phyloP scores from a whole-genome alignment of 2,113 vertebrate genomes.

The Lophius piscatorius region DNA sequence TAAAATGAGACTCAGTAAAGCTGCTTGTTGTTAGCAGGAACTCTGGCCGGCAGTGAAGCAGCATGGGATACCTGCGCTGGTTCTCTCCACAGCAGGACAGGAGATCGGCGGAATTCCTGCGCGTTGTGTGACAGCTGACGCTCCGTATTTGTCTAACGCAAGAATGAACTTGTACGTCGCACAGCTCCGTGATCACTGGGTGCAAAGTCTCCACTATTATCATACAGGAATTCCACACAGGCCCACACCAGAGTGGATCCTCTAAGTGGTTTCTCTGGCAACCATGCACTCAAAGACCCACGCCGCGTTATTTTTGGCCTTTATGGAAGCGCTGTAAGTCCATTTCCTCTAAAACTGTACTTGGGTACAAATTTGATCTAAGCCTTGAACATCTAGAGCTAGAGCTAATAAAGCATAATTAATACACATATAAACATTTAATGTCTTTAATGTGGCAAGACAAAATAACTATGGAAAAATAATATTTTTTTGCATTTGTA shows the following conservation, averaged over 20 bases:
- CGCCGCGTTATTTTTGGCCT: neutral
- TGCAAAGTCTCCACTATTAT: conserved; percentile 48
- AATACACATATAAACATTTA: no score
- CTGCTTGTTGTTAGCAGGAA: conserved; percentile 1
- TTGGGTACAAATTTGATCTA: no score
- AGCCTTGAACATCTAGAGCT: no score
- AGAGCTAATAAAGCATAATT: no score
- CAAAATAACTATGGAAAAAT: no score
- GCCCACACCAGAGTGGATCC: conserved; percentile 4
- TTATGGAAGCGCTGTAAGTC: neutral
- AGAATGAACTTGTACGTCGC: conserved; percentile 34
- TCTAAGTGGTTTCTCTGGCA: no score
- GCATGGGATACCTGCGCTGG: conserved; percentile 18
- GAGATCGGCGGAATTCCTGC: conserved; percentile 28
- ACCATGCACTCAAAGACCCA: neutral
- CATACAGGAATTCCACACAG: conserved; percentile 48
- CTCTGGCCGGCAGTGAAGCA: conserved; percentile 11
- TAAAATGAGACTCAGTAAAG: conserved; percentile 8
- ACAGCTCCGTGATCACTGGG: conserved; percentile 23
- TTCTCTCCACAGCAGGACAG: conserved; percentile 13
- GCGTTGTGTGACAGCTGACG: conserved; percentile 11
- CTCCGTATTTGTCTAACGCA: conserved; percentile 46
- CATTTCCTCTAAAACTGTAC: no score
- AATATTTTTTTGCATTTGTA: no score
- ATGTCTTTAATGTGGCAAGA: no score